Conservation (phyloP, 2,113 vertebrate species). For the Ibidorhyncha struthersii region DNA sequence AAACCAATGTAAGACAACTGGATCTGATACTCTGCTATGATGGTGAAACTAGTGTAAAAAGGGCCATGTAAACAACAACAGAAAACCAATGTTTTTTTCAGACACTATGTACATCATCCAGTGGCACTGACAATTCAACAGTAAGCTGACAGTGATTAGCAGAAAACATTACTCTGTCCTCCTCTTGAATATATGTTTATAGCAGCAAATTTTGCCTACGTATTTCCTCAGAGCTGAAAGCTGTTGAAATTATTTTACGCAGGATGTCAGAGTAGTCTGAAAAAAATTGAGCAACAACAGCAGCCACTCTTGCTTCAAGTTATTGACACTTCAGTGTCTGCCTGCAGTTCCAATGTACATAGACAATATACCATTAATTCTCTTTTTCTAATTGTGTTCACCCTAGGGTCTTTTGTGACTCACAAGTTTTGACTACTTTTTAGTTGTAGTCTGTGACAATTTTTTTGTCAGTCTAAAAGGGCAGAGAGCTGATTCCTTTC, state of each 20-base stretch:
- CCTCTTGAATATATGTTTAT: not conserved
- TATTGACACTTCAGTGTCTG: not conserved
- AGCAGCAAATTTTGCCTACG: not conserved
- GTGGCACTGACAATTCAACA: not conserved
- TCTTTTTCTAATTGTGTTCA: not conserved
- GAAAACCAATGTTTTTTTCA: not conserved
- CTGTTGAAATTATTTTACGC: not conserved
- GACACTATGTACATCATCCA: not conserved
- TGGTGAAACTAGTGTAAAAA: not conserved
- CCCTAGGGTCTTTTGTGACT: not conserved
- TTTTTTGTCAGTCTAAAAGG: constrained; percentile 11
- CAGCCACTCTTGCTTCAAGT: not conserved
- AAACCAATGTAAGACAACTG: not conserved
- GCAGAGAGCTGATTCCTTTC: not conserved
- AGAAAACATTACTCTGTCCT: not conserved
- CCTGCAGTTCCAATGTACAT: not conserved
- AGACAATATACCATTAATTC: not conserved
- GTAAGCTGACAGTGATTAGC: not conserved
- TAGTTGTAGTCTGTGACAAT: not conserved
- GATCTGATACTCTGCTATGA: not conserved
- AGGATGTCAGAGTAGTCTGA: not conserved
- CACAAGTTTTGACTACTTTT: not conserved
- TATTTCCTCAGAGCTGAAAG: not conserved
- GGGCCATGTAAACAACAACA: not conserved
- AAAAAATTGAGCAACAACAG: not conserved